phyloP scores from a whole-genome alignment of 2,113 vertebrate species.

The Carettochelys insculpta region DNA sequence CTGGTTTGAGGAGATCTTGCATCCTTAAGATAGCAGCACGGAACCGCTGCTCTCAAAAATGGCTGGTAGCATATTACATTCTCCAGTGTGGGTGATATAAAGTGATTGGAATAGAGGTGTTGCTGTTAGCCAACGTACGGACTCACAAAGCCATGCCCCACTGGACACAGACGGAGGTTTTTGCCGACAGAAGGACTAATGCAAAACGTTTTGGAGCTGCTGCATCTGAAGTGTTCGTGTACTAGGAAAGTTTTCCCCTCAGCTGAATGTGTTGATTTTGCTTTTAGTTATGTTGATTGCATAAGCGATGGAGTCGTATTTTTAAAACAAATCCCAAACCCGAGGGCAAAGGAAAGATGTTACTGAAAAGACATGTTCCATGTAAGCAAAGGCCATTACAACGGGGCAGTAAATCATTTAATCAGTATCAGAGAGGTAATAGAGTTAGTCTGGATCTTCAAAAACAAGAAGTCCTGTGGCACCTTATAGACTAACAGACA shows the following conservation, averaged over 20 bases:
- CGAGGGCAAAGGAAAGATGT: not conserved
- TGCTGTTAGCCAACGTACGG: not conserved
- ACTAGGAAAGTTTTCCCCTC: not conserved
- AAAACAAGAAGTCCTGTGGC: too few relatives aligned
- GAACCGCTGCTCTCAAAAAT: rapidly evolving
- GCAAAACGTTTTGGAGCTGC: not conserved
- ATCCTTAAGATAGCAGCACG: not conserved
- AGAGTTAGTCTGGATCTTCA: too few relatives aligned
- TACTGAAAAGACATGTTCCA: not conserved
- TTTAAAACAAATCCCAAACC: not conserved
- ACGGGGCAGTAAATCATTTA: too few relatives aligned
- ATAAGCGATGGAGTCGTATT: not conserved
- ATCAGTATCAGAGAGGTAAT: too few relatives aligned
- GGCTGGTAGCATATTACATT: rapidly evolving
- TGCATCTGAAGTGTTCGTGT: not conserved
- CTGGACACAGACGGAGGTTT: not conserved
- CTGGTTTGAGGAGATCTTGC: rapidly evolving
- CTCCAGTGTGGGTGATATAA: rapidly evolving
- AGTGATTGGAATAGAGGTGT: not conserved
- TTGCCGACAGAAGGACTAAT: not conserved
- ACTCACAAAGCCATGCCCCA: rapidly evolving
- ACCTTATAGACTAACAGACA: too few relatives aligned
- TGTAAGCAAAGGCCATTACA: not conserved
- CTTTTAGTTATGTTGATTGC: not conserved
- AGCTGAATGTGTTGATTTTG: not conserved